Base-by-base conservation (phyloP, 2,797 vertebrate genomes). In the Poecilia wingei region DNA sequence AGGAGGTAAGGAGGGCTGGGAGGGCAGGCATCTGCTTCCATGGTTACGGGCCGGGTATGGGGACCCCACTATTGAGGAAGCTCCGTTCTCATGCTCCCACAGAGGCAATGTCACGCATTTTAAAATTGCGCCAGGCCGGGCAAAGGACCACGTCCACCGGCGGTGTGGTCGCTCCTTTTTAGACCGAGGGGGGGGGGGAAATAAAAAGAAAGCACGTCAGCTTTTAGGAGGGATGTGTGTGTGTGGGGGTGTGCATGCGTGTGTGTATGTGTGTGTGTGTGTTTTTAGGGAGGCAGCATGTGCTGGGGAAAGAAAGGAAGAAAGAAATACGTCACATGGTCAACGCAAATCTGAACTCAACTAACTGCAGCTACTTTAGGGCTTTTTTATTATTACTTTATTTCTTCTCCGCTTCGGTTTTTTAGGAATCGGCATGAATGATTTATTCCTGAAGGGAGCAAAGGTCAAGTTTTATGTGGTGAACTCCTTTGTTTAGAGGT, bases 11-110 rank as follows among this genome's bases (percentile, higher is more conserved):
- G 96, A 96, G 96, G 97, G 97, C 96, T 95, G 96, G 94, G 96
- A 95, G 95, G 97, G 96, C 96, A 96, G 93, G 97, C 98, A 98
- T 98, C 98, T 98, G 98, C 97, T 99, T 97, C 98, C 98, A 98
- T 99, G 98, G 98, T 98, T 97, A 99, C 98, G 96, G 97, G 95
- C 97, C 97, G 97, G 96, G 96, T 96, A 98, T 97, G 97, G 96
- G 97, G 97, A 97, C 96, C 97, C 96, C 92, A 97, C 97, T 96
- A 98, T 99, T 98, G 96, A 98, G 95, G 96, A 96, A 95, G 95
- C 95, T 95, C 93, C 90, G 97, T 99, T 99, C 98, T 98, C 97
- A 98, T 97, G 97, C 97, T 98, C 97, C 96, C 96, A 96, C 96
- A 86, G 96, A 95, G 97, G 96, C 95, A 96, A 95, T 97, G 97